phyloP scores from a whole-genome alignment of 1,140 invertebrate genomes.

The Mya arenaria region DNA sequence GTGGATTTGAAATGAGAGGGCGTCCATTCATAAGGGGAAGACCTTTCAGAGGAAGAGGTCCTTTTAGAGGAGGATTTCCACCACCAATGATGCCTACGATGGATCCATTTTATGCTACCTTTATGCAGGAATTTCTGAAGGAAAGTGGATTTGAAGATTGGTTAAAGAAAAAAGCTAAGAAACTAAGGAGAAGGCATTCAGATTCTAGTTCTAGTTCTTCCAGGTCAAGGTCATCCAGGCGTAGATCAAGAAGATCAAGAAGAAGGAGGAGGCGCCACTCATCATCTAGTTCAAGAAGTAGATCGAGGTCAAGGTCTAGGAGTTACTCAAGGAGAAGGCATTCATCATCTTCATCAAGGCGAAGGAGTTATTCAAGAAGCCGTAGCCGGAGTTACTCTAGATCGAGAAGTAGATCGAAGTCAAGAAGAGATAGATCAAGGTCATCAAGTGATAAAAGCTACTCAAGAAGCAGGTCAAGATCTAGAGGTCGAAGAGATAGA shows the following conservation, averaged over 20 bases:
- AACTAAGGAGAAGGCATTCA: conserved; percentile 16
- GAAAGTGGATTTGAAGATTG: background rate
- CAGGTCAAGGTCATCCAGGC: conserved; percentile 3
- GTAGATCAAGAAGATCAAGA: conserved; percentile 8
- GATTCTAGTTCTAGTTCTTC: conserved; percentile 29
- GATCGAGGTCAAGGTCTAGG: background rate
- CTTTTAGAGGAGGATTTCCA: conserved; percentile 19
- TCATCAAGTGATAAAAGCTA: background rate
- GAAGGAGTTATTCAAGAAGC: conserved; percentile 15
- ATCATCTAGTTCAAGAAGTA: conserved; percentile 36
- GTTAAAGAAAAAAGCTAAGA: conserved; percentile 5
- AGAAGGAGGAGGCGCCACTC: conserved; percentile 3
- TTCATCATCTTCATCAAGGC: background rate
- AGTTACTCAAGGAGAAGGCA: background rate
- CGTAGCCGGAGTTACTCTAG: conserved; percentile 18
- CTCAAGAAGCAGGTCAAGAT: conserved; percentile 22
- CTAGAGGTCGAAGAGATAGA: conserved; percentile 1
- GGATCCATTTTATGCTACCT: conserved; percentile 36
- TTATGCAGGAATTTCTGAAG: conserved; percentile 8
- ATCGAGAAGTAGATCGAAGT: conserved; percentile 36
- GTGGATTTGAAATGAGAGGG: background rate
- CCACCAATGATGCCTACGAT: conserved; percentile 22
- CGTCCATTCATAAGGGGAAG: background rate
- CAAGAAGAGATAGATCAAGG: conserved; percentile 2
- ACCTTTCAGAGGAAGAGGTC: conserved; percentile 20